Base-by-base conservation (phyloP, 2,113 vertebrate genomes). In the Antennarius striatus region DNA sequence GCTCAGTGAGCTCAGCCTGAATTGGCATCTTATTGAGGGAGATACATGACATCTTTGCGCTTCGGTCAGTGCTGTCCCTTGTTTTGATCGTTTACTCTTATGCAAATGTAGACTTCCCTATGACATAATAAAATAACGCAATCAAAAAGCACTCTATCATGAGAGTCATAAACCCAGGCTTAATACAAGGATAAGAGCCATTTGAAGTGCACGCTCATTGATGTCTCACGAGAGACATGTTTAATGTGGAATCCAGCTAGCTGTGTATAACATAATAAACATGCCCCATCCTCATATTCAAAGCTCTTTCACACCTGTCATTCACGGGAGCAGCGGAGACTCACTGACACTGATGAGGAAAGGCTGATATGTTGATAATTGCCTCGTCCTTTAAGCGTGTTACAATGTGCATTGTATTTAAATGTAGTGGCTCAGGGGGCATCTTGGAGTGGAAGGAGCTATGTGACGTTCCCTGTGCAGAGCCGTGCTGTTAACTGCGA, bases 141-240 rank as follows among this genome's bases (percentile, higher is more conserved):
- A 79, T 85, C 59, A 79, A 81, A 89, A 76, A 61, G 47, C 76
- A 69, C 73, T 77, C 67, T 59, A 73, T 73, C 65, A 67, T 40
- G 45, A 71, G 60, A 74, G 74, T 68, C 55, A 77, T 80, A 72
- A 78, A 88, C 55, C 66, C 40, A 6, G 52, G 46, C 73, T 82
- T 82, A 79, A 75, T 82, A 75, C 59, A 51, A 84, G 64, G 49
- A 63, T 82, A 88, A 86, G 81, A 63, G 60, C 61, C 16, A 14
- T 82, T 79, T 77, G 68, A 75, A 81, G 86, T 82, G 56, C 73
- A 80, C 54, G 42, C 75, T 62, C 70, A 82, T 87, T 85, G 73
- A 82, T 82, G 76, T 74, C 53, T 78, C 60, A 68, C 59, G 71
- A 50, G 64, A 84, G 73, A 77, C 70, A 77, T n/a, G 17, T 82